Base-by-base conservation (phyloP, 2,797 vertebrate genomes). In the Toxotes lorentzi region DNA sequence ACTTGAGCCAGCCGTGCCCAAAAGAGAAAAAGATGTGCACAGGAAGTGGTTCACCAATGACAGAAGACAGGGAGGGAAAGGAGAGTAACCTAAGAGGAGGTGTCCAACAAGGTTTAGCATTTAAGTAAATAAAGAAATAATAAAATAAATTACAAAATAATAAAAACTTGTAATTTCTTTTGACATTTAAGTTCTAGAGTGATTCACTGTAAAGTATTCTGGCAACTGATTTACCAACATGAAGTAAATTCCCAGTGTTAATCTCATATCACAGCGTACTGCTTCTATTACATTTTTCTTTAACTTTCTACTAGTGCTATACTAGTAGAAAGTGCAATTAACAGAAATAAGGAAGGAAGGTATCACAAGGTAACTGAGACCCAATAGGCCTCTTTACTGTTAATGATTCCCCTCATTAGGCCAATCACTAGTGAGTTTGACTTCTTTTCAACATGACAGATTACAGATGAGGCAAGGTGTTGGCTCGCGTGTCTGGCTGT, bases 341-440 rank as follows among this genome's bases (percentile, higher is more conserved):
- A n/a, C 24, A 66, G 27, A 50, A 60, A 40, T 30, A 58, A 34
- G 57, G n/a, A 79, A 64, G 53, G n/a, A 59, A 47, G 51, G 59
- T 30, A 61, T 69, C 56, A 48, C 34, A 38, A 72, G 70, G 57
- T 79, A 89, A 85, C 43, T 19, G 65, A 80, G 83, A 87, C 43
- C 56, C 83, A 82, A 87, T 77, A 75, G 73, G 76, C 23, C 71
- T 67, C 21, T 76, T 83, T 86, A 90, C 85, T 70, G 64, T 79
- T 90, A 91, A 91, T 86, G 84, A 93, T 83, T 59, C 66, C 79
- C 71, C 81, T 91, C 89, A 90, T 93, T 92, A 91, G 71, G 73
- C 78, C 78, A 70, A 78, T 88, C 89, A 79, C 62, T 66, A 34
- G 60, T 3, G 19, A 67, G 71, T 89, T 87, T 87, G 82, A 91